Evolutionary conservation across 2,797 vertebrate species (phyloP).

Genomic region (Melanotaenia pygmaea): DNA sequence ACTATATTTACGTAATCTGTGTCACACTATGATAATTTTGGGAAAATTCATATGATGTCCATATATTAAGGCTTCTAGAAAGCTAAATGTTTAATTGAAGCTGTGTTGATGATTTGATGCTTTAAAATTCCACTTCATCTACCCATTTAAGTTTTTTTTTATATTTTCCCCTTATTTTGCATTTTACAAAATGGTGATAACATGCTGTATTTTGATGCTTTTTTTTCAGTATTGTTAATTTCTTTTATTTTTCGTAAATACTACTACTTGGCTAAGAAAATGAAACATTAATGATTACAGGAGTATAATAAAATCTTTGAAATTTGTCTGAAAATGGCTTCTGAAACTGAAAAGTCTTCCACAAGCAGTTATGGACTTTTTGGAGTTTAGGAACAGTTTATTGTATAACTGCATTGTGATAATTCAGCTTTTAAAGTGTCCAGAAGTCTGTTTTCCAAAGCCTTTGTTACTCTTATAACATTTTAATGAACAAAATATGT

Average conservation of each 20-base stretch:
- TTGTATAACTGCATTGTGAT: background rate
- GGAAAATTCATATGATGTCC: too few species aligned
- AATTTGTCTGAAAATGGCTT: background rate
- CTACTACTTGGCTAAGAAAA: background rate
- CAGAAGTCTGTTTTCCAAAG: background rate
- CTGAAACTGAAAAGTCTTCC: background rate
- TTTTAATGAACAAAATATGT: background rate
- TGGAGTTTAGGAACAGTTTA: background rate
- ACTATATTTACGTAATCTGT: slow-evolving; percentile 2
- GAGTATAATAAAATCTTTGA: background rate
- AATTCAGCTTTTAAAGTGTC: background rate
- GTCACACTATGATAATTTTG: too few species aligned
- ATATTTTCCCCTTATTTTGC: background rate
- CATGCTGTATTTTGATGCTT: too few species aligned
- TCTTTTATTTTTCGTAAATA: too few species aligned
- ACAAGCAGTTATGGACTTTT: background rate
- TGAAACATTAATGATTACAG: background rate
- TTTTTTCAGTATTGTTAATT: too few species aligned
- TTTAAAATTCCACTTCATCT: background rate
- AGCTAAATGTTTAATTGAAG: background rate
- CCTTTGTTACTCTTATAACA: background rate
- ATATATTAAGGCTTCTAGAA: too few species aligned
- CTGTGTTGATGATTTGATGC: background rate
- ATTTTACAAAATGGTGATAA: background rate
- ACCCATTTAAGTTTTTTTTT: background rate